Conservation (phyloP, 2,113 vertebrate species). For the Callaeas wilsoni region DNA sequence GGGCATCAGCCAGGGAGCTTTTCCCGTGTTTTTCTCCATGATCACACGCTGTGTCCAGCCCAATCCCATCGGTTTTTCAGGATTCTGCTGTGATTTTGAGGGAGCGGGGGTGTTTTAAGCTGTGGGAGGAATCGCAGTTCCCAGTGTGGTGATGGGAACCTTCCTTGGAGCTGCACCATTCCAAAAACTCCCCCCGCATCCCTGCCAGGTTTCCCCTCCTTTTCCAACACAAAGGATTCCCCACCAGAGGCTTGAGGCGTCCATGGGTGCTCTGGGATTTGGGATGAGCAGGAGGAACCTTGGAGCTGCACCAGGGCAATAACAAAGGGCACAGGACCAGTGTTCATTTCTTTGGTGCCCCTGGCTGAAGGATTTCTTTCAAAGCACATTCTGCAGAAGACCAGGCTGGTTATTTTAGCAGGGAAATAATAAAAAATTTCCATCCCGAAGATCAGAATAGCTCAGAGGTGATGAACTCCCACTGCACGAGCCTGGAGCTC, state of each 20-base stretch:
- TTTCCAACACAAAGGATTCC: neutral
- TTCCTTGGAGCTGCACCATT: too few relatives aligned
- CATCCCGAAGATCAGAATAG: neutral
- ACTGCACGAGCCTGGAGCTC: neutral
- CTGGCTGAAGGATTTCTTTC: neutral
- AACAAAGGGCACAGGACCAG: neutral
- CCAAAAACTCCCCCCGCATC: neutral
- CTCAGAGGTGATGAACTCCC: neutral
- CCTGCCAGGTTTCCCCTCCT: neutral
- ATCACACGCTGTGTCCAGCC: neutral
- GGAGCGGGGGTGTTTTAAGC: neutral
- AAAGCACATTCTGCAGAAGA: neutral
- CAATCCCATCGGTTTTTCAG: fast-evolving
- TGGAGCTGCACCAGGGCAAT: neutral
- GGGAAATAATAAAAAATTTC: neutral
- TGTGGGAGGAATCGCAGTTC: neutral
- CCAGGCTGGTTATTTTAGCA: neutral
- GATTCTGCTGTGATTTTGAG: neutral
- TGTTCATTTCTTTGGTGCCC: neutral
- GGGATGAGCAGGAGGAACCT: neutral
- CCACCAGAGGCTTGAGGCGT: neutral
- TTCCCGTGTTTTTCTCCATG: fast-evolving
- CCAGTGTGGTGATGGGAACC: too few relatives aligned
- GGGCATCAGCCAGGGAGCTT: neutral
- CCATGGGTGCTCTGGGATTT: neutral